Percentiles rank a stretch among this genome's conserved stretches.
Conservation (phyloP, 2,888 invertebrate genomes). For the Ceramica pisi region DNA sequence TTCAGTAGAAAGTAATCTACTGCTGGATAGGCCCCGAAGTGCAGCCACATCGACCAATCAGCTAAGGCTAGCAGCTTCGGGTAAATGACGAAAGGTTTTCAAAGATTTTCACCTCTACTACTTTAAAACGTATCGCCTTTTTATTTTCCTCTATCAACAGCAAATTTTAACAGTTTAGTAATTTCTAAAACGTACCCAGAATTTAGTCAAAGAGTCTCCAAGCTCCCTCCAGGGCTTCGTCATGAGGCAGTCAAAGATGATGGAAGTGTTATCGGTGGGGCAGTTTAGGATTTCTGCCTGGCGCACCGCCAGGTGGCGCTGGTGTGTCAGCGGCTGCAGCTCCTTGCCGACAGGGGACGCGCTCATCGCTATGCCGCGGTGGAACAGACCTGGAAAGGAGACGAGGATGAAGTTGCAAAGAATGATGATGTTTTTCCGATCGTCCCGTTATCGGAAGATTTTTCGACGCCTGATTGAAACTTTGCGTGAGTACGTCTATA, state of each 20-base stretch:
- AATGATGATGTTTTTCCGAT: not conserved
- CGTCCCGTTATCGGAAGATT: not conserved
- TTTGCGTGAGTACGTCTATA: too few species aligned
- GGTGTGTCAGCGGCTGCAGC: slow-evolving; percentile 84
- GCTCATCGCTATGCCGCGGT: slow-evolving; percentile 93
- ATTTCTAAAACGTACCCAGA: slow-evolving; percentile 80
- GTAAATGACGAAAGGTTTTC: too few species aligned
- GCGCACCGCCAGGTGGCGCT: slow-evolving; percentile 91
- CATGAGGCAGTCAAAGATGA: slow-evolving; percentile 92
- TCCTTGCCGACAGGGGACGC: slow-evolving; percentile 91
- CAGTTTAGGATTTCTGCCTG: slow-evolving; percentile 92
- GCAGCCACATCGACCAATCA: too few species aligned
- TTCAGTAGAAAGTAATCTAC: too few species aligned
- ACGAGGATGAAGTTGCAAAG: not conserved
- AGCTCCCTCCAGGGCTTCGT: slow-evolving; percentile 87
- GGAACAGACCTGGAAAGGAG: slow-evolving; percentile 91
- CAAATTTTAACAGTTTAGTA: too few species aligned
- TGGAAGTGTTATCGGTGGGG: slow-evolving; percentile 87
- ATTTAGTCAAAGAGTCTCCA: slow-evolving; percentile 84
- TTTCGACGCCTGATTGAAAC: too few species aligned
- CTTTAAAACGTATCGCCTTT: too few species aligned
- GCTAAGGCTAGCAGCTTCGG: too few species aligned
- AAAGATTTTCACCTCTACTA: too few species aligned
- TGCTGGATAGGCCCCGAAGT: too few species aligned
- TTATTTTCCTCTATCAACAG: too few species aligned